Percentiles rank a stretch among this genome's conserved stretches.
These are phyloP conservation scores for Adelphocoris suturalis DNA, from an alignment of 2,888 invertebrate genomes.

Conservation along the genomic window DNA sequence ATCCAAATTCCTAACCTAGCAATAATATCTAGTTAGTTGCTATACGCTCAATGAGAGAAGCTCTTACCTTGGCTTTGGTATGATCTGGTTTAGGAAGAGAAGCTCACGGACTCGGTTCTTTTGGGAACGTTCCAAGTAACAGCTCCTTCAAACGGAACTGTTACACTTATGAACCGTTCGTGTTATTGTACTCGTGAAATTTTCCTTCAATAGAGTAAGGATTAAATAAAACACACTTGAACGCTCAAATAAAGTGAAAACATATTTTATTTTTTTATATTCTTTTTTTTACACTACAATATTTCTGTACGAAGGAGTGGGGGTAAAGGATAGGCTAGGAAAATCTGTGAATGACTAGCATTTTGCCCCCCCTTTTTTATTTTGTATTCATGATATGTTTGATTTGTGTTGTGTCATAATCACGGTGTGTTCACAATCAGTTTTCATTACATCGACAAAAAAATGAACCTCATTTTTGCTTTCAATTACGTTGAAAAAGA, in stretches of 20 bases:
- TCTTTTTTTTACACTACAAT: slow-evolving; percentile 47
- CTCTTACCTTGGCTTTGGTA: too few relatives aligned
- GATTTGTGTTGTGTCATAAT: slow-evolving; percentile 14
- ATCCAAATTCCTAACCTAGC: too few relatives aligned
- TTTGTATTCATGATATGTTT: slow-evolving; percentile 13
- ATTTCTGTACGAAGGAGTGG: slow-evolving; percentile 54
- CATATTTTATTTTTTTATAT: slow-evolving; percentile 49
- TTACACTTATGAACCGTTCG: too few relatives aligned
- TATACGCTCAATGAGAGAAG: too few relatives aligned
- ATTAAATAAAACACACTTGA: background rate
- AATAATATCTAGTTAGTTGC: too few relatives aligned
- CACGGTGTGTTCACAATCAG: background rate
- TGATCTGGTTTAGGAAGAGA: too few relatives aligned
- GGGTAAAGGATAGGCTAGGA: slow-evolving; percentile 68
- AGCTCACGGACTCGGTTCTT: too few relatives aligned
- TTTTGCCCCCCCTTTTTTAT: slow-evolving; percentile 62
- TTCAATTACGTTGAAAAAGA: background rate
- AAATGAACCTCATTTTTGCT: background rate
- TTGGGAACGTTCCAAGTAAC: too few relatives aligned
- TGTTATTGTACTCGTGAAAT: too few relatives aligned
- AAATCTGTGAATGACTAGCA: slow-evolving; percentile 71
- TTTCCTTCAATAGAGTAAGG: background rate
- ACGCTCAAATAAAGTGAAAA: slow-evolving; percentile 64
- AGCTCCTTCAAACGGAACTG: too few relatives aligned
- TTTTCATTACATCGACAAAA: background rate